These are phyloP conservation scores for Dryas iulia DNA, from an alignment of 1,140 invertebrate genomes.

Conservation along the genomic window DNA sequence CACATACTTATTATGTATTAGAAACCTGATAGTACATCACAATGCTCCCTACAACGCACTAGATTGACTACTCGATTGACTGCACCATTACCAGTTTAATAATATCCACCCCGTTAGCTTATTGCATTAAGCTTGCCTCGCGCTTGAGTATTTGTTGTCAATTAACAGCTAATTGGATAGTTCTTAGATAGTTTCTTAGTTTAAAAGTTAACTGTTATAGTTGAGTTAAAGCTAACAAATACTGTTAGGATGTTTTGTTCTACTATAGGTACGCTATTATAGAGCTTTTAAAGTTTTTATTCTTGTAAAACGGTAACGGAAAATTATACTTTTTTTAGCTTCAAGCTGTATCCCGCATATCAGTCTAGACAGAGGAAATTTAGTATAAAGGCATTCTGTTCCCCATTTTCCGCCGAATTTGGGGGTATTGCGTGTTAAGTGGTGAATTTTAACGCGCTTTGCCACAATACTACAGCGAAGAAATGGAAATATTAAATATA, in stretches of 20 bases:
- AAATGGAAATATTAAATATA: too few species aligned
- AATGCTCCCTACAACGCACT: background rate
- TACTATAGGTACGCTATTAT: too few species aligned
- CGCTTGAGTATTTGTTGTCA: background rate
- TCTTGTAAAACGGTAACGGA: too few species aligned
- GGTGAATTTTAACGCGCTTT: background rate
- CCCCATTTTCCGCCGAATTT: background rate
- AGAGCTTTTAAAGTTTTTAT: too few species aligned
- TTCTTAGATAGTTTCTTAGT: background rate
- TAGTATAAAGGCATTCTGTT: background rate
- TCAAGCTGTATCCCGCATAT: background rate
- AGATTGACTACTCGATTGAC: slow-evolving; percentile 24
- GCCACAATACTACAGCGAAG: too few species aligned
- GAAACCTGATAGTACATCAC: background rate
- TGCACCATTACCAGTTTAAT: slow-evolving; percentile 27
- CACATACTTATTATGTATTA: background rate
- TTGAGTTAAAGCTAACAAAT: background rate
- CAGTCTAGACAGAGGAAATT: background rate
- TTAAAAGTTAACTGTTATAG: too few species aligned
- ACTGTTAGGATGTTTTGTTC: background rate
- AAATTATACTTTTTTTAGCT: background rate
- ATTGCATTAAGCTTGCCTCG: slow-evolving; percentile 10
- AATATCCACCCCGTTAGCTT: slow-evolving; percentile 23
- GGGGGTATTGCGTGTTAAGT: too few species aligned
- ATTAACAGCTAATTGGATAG: background rate